A percentile compares a stretch with the other conserved stretches of the same genome.
These are phyloP conservation scores for Polyploca ridens DNA, from an alignment of 2,888 invertebrate genomes.

Conservation along the genomic window DNA sequence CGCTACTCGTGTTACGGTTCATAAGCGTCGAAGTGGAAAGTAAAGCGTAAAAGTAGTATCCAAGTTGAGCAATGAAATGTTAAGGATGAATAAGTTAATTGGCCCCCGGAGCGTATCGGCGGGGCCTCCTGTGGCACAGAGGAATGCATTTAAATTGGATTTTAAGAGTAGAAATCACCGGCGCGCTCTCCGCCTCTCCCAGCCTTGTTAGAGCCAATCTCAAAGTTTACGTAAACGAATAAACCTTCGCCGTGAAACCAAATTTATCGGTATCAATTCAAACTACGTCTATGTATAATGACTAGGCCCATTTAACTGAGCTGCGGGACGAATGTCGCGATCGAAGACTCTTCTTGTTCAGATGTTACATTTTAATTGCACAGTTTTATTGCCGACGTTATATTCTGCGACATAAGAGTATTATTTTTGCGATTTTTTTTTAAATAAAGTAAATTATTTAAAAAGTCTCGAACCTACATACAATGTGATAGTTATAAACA, in stretches of 20 bases:
- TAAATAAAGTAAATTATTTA: no score
- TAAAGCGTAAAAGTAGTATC: conserved; percentile 61
- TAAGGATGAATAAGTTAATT: conserved; percentile 85
- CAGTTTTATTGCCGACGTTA: conserved; percentile 14
- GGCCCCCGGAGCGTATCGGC: conserved; percentile 81
- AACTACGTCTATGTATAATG: conserved; percentile 43
- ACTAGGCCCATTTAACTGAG: conserved; percentile 16
- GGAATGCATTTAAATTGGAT: conserved; percentile 85
- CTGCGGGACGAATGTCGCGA: background rate
- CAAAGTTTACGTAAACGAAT: conserved; percentile 84
- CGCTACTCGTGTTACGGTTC: conserved; percentile 25
- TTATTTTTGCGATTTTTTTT: no score
- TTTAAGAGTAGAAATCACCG: conserved; percentile 84
- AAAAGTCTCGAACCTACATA: no score
- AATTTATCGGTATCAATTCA: conserved; percentile 76
- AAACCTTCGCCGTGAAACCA: conserved; percentile 72
- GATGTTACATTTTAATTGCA: background rate
- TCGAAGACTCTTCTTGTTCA: background rate
- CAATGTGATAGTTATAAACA: no score
- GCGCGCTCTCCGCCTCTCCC: conserved; percentile 70
- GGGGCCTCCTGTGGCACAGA: conserved; percentile 81
- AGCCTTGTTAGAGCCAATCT: conserved; percentile 83
- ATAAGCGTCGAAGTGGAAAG: conserved; percentile 49
- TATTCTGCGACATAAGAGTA: conserved; percentile 16
- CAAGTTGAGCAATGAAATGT: conserved; percentile 82